Evolutionary conservation across 2,888 invertebrate species (phyloP).

Genomic region (Yponomeuta plumbellus): DNA sequence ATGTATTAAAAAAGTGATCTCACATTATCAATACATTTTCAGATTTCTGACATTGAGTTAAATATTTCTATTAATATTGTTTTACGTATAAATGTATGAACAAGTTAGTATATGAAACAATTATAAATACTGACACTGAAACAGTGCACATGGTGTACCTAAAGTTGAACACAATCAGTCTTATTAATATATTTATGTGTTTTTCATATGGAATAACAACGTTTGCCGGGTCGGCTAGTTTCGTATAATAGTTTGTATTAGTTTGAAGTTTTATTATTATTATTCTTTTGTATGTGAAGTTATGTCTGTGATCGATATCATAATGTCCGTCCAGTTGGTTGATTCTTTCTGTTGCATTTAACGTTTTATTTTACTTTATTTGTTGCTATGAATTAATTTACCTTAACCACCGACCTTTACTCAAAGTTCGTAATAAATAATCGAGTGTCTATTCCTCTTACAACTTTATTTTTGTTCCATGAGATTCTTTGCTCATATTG

Average conservation of each 20-base stretch:
- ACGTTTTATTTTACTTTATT: slow-evolving; percentile 17
- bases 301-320: background rate
- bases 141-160: too few species aligned
- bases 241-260: too few species aligned
- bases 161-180: too few species aligned
- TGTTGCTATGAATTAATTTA: slow-evolving; percentile 17
- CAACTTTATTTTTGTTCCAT: too few species aligned
- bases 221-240: too few species aligned
- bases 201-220: too few species aligned
- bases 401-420: slow-evolving; percentile 6
- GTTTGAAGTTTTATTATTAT: background rate
- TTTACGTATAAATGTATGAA: background rate
- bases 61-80: background rate
- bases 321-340: slow-evolving; percentile 31
- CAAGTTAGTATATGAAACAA: too few species aligned
- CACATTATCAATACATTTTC: background rate
- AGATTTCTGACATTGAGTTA: background rate
- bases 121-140: too few species aligned
- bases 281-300: slow-evolving; percentile 13
- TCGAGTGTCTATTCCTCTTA: too few species aligned
- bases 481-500: too few species aligned
- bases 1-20: slow-evolving; percentile 5
- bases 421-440: background rate
- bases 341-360: slow-evolving; percentile 22
- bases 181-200: too few species aligned